Evolutionary conservation across 2,113 vertebrate species (phyloP).

Genomic region (Hirundichthys speculiger): DNA sequence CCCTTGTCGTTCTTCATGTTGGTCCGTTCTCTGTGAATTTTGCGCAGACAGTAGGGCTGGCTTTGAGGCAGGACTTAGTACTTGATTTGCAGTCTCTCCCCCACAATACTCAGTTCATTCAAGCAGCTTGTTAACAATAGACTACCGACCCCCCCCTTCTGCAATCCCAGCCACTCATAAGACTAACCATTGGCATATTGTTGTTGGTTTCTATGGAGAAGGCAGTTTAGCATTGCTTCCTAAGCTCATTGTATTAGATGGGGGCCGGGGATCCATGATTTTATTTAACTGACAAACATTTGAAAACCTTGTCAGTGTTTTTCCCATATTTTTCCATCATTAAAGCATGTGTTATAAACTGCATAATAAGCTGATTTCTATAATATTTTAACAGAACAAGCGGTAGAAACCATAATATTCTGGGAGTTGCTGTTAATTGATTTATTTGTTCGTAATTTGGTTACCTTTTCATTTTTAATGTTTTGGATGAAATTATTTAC

Average conservation of each 20-base stretch:
- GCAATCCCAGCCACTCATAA: slow-evolving; percentile 55
- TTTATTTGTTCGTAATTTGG: too few relatives aligned
- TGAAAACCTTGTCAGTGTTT: background rate
- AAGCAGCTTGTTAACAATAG: slow-evolving; percentile 51
- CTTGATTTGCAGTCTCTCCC: slow-evolving; percentile 73
- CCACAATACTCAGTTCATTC: slow-evolving; percentile 63
- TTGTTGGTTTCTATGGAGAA: slow-evolving; percentile 71
- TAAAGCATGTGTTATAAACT: background rate
- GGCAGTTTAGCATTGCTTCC: slow-evolving; percentile 41
- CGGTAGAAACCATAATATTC: too few relatives aligned
- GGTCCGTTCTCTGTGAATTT: slow-evolving; percentile 57
- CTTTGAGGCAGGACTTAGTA: slow-evolving; percentile 60
- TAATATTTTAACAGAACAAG: too few relatives aligned
- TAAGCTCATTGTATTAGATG: slow-evolving; percentile 36
- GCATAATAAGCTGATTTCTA: too few relatives aligned
- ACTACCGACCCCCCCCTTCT: slow-evolving; percentile 18
- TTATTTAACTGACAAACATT: slow-evolving; percentile 15
- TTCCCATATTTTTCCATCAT: background rate
- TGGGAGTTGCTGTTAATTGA: too few relatives aligned
- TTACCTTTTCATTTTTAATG: too few relatives aligned
- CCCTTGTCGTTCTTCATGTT: slow-evolving; percentile 56
- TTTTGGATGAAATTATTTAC: too few relatives aligned
- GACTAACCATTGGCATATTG: slow-evolving; percentile 48
- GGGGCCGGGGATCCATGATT: background rate
- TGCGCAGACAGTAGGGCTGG: slow-evolving; percentile 46